Evolutionary conservation across 1,140 invertebrate species (phyloP), one percentile per base, ranked within the genome.

Genomic region (Aricia agestis): DNA sequence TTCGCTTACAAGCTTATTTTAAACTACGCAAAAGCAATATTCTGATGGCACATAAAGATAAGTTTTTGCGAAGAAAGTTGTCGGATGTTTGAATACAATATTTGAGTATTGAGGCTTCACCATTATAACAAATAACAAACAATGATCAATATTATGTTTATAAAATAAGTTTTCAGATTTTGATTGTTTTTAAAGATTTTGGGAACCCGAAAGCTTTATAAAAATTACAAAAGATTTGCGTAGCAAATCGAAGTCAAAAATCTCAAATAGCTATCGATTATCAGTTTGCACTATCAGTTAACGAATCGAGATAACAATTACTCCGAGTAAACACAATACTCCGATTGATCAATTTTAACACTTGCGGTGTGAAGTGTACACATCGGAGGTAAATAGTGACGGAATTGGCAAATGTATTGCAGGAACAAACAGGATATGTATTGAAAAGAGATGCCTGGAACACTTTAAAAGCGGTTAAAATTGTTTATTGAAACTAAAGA

Each of bases 251-350:
- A 73, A 58, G 77, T 75, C 72, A 32, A 67, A 67, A 70, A 75
- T 69, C 42, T 69, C 65, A 69, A 69, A 70, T 76, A 79, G 68
- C 76, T 77, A 59, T 74, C 76, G 80, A 80, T 80, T 80, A 77
- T 78, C 76, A 71, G 73, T 80, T 77, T 75, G 72, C 70, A 74
- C 74, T 83, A 82, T 81, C 80, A 82, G 77, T 79, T 75, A 79
- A 82, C 75, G 80, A 82, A 83, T 78, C 73, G 74, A 76, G 76
- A 80, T 82, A 85, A 80, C 80, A 75, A 81, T 82, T 81, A 82
- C 82, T 84, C 76, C 72, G 74, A 81, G 78, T 76, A 75, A 80
- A 80, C 81, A 83, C 75, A 72, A 78, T 74, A 15, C 0, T 68
- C 72, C 76, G 77, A 79, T 80, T 78, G 72, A 66, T 78, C 67